Evolutionary conservation across 2,888 invertebrate species (phyloP), one percentile per base, ranked within the genome.

Genomic region (Chloroclysta siterata): DNA sequence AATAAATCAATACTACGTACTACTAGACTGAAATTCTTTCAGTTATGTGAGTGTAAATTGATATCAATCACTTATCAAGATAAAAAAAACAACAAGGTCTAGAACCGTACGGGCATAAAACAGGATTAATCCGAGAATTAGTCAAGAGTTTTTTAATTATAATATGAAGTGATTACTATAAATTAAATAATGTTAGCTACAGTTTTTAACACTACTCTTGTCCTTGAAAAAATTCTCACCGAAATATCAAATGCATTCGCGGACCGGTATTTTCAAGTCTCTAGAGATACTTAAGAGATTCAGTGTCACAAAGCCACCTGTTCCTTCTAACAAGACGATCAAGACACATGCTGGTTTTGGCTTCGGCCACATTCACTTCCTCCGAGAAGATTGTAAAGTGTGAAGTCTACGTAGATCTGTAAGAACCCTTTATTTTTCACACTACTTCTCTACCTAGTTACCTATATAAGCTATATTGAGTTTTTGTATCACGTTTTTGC

Each of bases 231-330:
- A 44, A 44, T 15, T 44, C 8, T 17, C 44, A 17, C 6, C 46
- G 8, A 11, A 46, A 11, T 17, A 46, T 46, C 10, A 7, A 54
- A 53, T 39, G 15, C 33, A 48, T 48, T 48, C 28, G 10, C 0
- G 39, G 36, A 52, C 52, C 17, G 52, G 39, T 50, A 52, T 39
- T 36, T 52, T 10, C 52, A 52, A 17, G 52, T 39, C 15, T 36
- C 50, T 47, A 48, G 48, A 48, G 29, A 50, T 14, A 53, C 7
- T 28, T 28, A n/a, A n/a, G 3, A 13, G 13, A 53, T 53, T 53
- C 53, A 53, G 22, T 53, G 53, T 53, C 41, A 53, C 39, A 39
- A 39, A 41, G 22, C 41, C 41, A 41, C 17, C 41, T 41, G 53
- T 53, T 39, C 22, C 53, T 53, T 33, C 33, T 36, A 36, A 51